These are phyloP conservation scores for Phaethon lepturus DNA, from an alignment of 2,113 vertebrate genomes.

Conservation along the genomic window DNA sequence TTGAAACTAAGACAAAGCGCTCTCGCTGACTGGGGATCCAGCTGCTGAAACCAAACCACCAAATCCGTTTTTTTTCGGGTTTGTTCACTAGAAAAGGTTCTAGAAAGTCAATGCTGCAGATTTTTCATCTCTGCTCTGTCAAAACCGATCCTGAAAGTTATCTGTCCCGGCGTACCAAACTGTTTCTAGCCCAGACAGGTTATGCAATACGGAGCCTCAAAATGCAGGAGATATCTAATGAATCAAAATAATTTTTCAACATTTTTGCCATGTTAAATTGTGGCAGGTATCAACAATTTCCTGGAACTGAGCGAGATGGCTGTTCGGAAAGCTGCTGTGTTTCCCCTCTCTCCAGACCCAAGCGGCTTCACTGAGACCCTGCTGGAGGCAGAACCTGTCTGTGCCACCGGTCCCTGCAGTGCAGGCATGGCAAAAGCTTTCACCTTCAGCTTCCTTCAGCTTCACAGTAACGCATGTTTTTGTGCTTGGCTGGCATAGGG, in stretches of 20 bases:
- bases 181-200: neutral
- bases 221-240: neutral
- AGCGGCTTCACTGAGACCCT: neutral
- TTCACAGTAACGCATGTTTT: neutral
- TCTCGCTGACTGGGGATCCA: neutral
- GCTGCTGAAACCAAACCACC: neutral
- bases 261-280: neutral
- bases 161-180: neutral
- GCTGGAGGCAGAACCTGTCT: neutral
- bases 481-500: neutral
- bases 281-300: neutral
- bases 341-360: neutral
- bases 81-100: neutral
- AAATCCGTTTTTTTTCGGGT: neutral
- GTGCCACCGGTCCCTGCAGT: neutral
- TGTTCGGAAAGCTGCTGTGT: neutral
- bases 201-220: neutral
- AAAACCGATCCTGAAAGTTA: neutral
- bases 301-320: neutral
- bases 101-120: neutral
- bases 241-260: neutral
- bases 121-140: neutral
- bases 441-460: neutral
- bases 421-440: neutral
- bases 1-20: slow-evolving; percentile 32